A percentile compares a stretch with the other conserved stretches of the same genome.
Conservation (phyloP, 1,140 invertebrate species). For the Dendrolimus punctatus region DNA sequence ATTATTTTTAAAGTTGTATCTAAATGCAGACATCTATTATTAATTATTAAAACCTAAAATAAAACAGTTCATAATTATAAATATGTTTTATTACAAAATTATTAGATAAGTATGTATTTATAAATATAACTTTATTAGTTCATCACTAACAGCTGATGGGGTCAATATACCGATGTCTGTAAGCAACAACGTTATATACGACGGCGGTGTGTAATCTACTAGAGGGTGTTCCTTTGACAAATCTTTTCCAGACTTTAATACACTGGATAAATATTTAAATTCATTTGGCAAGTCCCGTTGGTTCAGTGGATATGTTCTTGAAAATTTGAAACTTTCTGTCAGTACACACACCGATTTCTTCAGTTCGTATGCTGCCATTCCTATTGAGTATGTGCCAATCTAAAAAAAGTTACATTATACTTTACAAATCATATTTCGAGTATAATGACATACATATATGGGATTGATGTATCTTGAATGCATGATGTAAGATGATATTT, state of each 20-base stretch:
- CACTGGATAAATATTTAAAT: constrained; percentile 86
- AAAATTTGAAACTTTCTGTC: constrained; percentile 98
- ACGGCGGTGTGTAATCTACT: constrained; percentile 97
- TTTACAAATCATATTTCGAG: too few species aligned
- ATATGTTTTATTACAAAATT: constrained; percentile 2
- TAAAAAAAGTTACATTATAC: constrained; percentile 46
- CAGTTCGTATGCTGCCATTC: constrained; percentile 91
- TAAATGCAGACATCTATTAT: too few species aligned
- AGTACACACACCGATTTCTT: constrained; percentile 97
- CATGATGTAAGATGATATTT: too few species aligned
- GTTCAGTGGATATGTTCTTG: constrained; percentile 93
- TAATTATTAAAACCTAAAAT: too few species aligned
- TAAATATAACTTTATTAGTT: constrained; percentile 96
- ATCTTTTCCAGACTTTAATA: constrained; percentile 70
- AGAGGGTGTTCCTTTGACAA: constrained; percentile 85
- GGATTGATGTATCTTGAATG: neutral
- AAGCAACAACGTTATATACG: constrained; percentile 93
- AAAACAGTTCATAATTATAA: too few species aligned
- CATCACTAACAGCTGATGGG: constrained; percentile 96
- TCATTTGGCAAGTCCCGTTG: constrained; percentile 92
- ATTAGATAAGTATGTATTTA: constrained; percentile 64
- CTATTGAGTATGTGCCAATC: constrained; percentile 93
- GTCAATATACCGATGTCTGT: constrained; percentile 97
- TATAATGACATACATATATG: neutral
- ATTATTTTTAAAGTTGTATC: too few species aligned